Base-by-base conservation (phyloP, 2,888 invertebrate genomes). In the Melieria crassipennis region DNA sequence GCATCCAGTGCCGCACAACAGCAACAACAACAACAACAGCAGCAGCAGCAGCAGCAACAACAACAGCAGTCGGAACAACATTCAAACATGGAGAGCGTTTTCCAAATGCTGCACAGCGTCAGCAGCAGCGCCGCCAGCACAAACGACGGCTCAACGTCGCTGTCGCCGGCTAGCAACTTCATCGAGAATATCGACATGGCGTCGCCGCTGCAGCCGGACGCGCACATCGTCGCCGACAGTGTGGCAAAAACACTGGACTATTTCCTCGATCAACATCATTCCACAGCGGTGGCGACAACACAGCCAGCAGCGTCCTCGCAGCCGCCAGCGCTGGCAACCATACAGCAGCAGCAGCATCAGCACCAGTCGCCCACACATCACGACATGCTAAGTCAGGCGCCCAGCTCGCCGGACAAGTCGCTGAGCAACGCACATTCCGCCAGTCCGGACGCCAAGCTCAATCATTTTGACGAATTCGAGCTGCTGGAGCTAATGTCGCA, bases 401-500 rank as follows among this genome's bases (percentile, higher is more conserved):
- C 72, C 72, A 55, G n/a, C 3, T 3, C 72, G 43, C 57, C 66
- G 11, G 48, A 62, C 10, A 62, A 46, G 13, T 11, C 69, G 1
- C 50, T 42, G 11, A 1, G 50, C 11, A 68, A 63, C n/a, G 16
- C 13, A 43, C 1, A 65, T 7, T 6, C 73, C 16, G 71, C 74
- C 45, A 70, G 73, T 13, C 69, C 76, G 52, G 79, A 83, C 61
- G 83, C 80, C 45, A 86, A 86, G 74, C 78, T 86, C 11, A 84
- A 85, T 79, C 83, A 85, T 69, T 87, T 87, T 66, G 85, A 87
- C 78, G 87, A 87, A 68, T 83, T 84, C 65, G 87, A 86, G 71
- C 73, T 87, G 60, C 78, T 87, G 60, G 86, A 87, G 73, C 74
- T 87, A 70, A 85, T 86, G 84, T 84, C 81, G 65, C 88, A 88